A percentile compares a stretch with the other conserved stretches of the same genome.
Conservation (phyloP, 2,113 vertebrate species). For the Hydrolagus affinis region DNA sequence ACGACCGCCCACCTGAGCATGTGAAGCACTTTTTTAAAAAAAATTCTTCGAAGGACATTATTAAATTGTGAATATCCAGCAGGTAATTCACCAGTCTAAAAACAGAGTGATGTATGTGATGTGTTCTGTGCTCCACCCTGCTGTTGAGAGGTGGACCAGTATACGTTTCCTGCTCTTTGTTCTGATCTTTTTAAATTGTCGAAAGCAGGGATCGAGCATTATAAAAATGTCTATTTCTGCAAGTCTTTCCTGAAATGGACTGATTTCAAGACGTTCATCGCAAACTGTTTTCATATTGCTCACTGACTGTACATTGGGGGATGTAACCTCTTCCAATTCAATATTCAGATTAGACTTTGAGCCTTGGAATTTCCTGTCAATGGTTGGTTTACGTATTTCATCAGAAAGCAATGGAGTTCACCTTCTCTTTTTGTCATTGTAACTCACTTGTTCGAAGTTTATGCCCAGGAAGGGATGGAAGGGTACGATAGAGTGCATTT, state of each 20-base stretch:
- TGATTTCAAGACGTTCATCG: neutral
- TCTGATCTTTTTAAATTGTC: constrained; percentile 9
- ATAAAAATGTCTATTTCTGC: no score
- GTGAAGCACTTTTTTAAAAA: no score
- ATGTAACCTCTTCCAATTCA: neutral
- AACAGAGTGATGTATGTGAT: neutral
- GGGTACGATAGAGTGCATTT: no score
- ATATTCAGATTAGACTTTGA: neutral
- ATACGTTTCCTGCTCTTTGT: neutral
- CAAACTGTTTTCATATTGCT: neutral
- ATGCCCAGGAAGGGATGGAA: neutral
- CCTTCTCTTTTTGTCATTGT: neutral
- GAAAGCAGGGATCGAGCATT: neutral
- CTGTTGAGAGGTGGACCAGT: neutral
- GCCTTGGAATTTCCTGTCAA: neutral
- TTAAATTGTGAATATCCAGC: neutral
- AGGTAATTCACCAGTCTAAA: neutral
- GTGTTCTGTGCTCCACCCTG: neutral
- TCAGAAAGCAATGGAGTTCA: neutral
- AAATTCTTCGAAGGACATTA: neutral
- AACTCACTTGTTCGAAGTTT: neutral
- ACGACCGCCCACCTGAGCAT: no score
- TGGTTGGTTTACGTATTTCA: neutral
- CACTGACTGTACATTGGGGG: no score
- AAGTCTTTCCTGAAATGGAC: neutral